Evolutionary conservation across 2,888 invertebrate genomes (phyloP).

Genomic region (Lycia hirtaria): DNA sequence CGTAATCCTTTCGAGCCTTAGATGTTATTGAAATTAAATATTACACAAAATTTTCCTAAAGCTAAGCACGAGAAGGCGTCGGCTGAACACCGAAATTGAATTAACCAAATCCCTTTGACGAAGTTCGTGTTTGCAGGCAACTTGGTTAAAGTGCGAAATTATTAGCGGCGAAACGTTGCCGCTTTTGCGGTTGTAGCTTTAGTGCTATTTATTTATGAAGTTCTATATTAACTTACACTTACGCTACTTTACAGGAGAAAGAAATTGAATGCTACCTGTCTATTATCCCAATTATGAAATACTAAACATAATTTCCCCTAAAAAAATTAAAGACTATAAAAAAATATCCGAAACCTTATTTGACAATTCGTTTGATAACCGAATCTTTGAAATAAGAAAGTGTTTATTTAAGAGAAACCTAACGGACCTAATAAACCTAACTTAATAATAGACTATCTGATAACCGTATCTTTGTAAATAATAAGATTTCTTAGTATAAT

Average conservation of each 20-base stretch:
- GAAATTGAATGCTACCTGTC: too few relatives aligned
- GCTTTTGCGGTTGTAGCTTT: slow-evolving; percentile 49
- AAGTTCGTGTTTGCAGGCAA: slow-evolving; percentile 69
- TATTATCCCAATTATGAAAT: too few relatives aligned
- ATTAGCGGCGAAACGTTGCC: slow-evolving; percentile 57
- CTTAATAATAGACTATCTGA: too few relatives aligned
- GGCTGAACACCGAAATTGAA: slow-evolving; percentile 72
- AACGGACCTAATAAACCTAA: not conserved
- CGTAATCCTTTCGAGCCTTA: slow-evolving; percentile 60
- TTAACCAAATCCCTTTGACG: slow-evolving; percentile 74
- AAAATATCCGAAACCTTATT: too few relatives aligned
- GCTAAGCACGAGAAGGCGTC: slow-evolving; percentile 63
- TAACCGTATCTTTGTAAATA: too few relatives aligned
- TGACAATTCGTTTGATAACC: too few relatives aligned
- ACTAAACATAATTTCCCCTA: too few relatives aligned
- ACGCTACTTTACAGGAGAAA: slow-evolving; percentile 1
- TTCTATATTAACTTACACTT: slow-evolving; percentile 39
- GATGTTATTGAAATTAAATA: slow-evolving; percentile 71
- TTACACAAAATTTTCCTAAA: slow-evolving; percentile 69
- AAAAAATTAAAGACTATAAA: too few relatives aligned
- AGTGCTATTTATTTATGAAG: slow-evolving; percentile 48
- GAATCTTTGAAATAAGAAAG: too few relatives aligned
- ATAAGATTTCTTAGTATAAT: too few relatives aligned
- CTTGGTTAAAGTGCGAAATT: slow-evolving; percentile 66
- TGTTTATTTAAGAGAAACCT: too few relatives aligned